phyloP scores from a whole-genome alignment of 2,888 invertebrate species.

The Seira sanloemensis region DNA sequence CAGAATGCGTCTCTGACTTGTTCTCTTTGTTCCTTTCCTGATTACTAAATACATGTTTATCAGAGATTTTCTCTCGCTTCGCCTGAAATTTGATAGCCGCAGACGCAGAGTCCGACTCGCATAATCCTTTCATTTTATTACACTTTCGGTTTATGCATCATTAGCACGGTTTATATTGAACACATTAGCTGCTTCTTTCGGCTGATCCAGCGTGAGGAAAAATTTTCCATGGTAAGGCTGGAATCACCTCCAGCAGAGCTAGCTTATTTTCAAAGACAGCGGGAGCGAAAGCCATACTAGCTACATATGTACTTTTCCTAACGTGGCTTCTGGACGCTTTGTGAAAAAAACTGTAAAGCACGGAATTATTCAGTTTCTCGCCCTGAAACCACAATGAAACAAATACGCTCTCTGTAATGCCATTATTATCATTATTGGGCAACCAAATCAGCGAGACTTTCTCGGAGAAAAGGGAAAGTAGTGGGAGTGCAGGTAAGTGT shows the following conservation, averaged over 20 bases:
- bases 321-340: no score
- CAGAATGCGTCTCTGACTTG: background rate
- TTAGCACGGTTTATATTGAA: background rate
- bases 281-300: background rate
- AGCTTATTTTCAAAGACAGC: slow-evolving; percentile 16
- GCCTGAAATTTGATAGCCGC: slow-evolving; percentile 18
- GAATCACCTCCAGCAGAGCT: background rate
- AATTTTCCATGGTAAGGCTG: background rate
- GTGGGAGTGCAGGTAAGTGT: no score
- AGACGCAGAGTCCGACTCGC: no score
- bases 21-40: background rate
- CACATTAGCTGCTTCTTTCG: background rate
- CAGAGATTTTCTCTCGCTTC: slow-evolving; percentile 21
- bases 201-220: background rate
- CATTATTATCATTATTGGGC: background rate
- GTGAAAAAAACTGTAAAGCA: no score
- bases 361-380: no score
- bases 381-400: no score
- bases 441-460: background rate
- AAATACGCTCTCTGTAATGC: no score
- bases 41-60: no score
- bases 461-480: background rate
- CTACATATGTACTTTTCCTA: no score
- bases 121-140: slow-evolving; percentile 33
- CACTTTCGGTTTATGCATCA: slow-evolving; percentile 40